Conservation (phyloP, 2,113 vertebrate species). For the Micromys minutus region DNA sequence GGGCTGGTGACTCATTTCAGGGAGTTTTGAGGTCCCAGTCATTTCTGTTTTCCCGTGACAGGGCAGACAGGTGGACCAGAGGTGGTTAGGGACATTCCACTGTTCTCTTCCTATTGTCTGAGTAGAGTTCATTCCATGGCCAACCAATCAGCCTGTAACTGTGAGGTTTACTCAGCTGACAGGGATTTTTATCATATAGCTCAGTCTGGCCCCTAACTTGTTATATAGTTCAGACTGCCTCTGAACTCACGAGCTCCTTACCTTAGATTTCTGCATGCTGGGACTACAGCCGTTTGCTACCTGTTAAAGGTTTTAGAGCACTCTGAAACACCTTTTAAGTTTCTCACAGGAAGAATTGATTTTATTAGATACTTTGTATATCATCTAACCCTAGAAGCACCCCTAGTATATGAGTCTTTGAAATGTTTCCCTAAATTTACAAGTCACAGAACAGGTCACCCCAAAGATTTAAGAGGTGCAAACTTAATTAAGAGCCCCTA, state of each 20-base stretch:
- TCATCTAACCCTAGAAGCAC: neutral
- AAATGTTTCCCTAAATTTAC: conserved; percentile 7
- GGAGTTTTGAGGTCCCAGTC: neutral
- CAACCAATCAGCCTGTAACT: neutral
- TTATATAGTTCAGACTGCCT: neutral
- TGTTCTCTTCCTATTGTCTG: neutral
- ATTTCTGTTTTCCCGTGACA: neutral
- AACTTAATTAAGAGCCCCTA: neutral
- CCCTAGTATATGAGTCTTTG: neutral
- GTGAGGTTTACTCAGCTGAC: neutral
- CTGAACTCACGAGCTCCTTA: neutral
- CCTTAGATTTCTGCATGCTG: neutral
- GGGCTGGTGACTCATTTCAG: neutral
- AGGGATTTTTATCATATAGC: neutral
- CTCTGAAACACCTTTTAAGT: conserved; percentile 15
- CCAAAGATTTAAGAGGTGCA: neutral
- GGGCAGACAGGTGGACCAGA: neutral
- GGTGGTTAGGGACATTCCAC: neutral
- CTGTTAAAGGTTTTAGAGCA: neutral
- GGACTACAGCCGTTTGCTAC: no score
- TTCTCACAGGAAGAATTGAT: conserved; percentile 3
- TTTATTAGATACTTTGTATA: neutral
- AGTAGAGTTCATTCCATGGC: neutral
- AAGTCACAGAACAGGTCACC: neutral
- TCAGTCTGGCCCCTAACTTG: neutral